A percentile compares a stretch with the other conserved stretches of the same genome.
Conservation (phyloP, 1,140 invertebrate genomes). For the Penaeus japonicus region DNA sequence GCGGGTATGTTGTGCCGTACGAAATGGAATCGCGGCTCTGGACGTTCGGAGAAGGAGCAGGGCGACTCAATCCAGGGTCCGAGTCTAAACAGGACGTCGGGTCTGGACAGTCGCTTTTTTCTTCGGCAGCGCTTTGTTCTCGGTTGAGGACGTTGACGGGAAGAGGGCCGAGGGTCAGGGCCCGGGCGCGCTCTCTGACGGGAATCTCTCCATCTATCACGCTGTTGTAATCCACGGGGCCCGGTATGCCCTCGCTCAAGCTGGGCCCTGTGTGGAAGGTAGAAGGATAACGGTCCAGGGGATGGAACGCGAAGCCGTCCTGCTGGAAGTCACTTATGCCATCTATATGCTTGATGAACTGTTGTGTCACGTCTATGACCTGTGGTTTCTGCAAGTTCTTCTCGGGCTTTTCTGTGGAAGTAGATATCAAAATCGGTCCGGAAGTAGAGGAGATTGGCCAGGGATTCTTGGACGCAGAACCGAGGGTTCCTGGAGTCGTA, state of each 20-base stretch:
- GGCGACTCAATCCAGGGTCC: too few species aligned
- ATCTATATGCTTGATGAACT: not conserved
- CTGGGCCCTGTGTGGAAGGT: not conserved
- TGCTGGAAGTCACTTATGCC: not conserved
- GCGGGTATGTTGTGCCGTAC: too few species aligned
- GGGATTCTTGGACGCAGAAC: too few species aligned
- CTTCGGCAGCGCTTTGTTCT: not conserved
- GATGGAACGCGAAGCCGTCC: not conserved
- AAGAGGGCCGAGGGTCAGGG: constrained; percentile 14
- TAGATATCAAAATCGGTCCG: too few species aligned
- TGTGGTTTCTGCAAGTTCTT: not conserved
- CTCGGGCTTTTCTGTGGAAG: not conserved
- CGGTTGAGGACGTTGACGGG: not conserved
- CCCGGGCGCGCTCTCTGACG: constrained; percentile 49
- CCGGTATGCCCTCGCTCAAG: not conserved
- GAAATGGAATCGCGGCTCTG: too few species aligned
- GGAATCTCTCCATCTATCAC: constrained; percentile 57
- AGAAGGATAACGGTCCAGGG: not conserved
- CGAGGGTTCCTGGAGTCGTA: too few species aligned
- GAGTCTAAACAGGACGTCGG: not conserved
- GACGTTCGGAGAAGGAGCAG: too few species aligned
- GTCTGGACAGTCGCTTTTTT: not conserved
- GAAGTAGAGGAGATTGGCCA: too few species aligned
- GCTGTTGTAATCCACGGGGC: constrained; percentile 48
- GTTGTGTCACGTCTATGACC: too few species aligned